phyloP scores from a whole-genome alignment of 2,113 vertebrate species.

The Plecotus auritus region DNA sequence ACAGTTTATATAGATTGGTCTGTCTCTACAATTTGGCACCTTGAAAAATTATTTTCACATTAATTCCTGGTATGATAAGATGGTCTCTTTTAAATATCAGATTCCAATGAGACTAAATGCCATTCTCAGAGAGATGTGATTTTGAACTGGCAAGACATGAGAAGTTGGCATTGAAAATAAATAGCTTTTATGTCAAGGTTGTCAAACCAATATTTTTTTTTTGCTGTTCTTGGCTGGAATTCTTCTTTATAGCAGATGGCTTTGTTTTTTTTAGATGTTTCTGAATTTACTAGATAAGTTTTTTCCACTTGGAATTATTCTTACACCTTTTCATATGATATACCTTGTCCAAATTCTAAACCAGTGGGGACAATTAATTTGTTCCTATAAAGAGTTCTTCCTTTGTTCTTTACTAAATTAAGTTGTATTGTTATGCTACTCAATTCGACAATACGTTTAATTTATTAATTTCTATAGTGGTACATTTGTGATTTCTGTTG shows the following conservation, averaged over 20 bases:
- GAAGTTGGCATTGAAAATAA: slow-evolving; percentile 63
- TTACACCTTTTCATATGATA: slow-evolving; percentile 39
- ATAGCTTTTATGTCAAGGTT: slow-evolving; percentile 72
- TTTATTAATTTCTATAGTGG: not conserved
- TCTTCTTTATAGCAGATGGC: slow-evolving; percentile 73
- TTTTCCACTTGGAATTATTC: slow-evolving; percentile 53
- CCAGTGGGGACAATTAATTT: not conserved
- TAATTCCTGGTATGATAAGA: slow-evolving; percentile 37
- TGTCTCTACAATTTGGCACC: slow-evolving; percentile 32
- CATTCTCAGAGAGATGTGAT: slow-evolving; percentile 56
- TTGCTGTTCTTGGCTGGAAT: slow-evolving; percentile 68
- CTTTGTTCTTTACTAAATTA: not conserved
- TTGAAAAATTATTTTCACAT: slow-evolving; percentile 43
- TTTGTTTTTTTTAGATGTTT: slow-evolving; percentile 71
- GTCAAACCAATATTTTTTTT: slow-evolving; percentile 52
- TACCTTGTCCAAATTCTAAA: slow-evolving; percentile 48
- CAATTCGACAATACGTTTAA: not conserved
- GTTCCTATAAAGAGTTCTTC: not conserved
- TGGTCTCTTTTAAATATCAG: slow-evolving; percentile 20
- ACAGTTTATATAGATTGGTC: not conserved
- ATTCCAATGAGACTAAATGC: slow-evolving; percentile 37
- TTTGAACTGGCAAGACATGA: slow-evolving; percentile 63
- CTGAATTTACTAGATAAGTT: slow-evolving; percentile 63
- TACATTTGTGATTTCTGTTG: not conserved
- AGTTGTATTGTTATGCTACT: not conserved